Base-by-base conservation (phyloP, 1,140 invertebrate species). In the Ceratina australensis region DNA sequence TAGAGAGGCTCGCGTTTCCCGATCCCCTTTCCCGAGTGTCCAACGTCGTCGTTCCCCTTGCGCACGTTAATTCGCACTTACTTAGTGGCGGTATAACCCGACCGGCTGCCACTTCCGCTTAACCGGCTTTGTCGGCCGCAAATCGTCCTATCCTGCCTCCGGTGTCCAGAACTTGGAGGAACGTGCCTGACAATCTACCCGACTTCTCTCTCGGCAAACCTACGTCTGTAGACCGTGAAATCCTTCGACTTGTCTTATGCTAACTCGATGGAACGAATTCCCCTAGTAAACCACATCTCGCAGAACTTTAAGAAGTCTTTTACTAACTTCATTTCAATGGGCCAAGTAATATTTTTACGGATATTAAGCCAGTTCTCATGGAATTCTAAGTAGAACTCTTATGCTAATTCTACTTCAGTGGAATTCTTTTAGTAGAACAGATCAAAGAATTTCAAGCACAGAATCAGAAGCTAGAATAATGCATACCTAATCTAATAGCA, bases 91-190 rank as follows among this genome's bases (percentile, higher is more conserved):
- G 26, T 56, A 68, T 28, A 54, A 42, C 2, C 50, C 50, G 18
- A 52, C 49, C 65, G 65, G 52, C 49, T 68, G 65, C 65, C 50
- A 54, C 65, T 54, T 68, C 65, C 65, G 47, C 2, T 68, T 68
- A 68, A 68, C 50, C 47, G n/a, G 65, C 65, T 68, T 68, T 68
- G 65, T 52, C 65, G 50, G 65, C 50, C 65, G 50, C 65, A 68
- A 54, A 68, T 54, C 65, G 49, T 67, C 65, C 65, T 28, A 42
- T 16, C n/a, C 49, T 52, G 65, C 24, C 49, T 15, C 49, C 47
- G 54, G 24, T 42, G 33, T 42, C 24, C 24, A 1, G 24, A 54
- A 68, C 65, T 68, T 28, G 65, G 49, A 28, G 49, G 24, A 68
- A 68, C 49, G 52, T 16, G 50, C 26, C 63, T 13, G 12, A 67